Evolutionary conservation across 35 echinoderm and acorn worm species (phyloP).

Genomic region (Apostichopus parvimensis): DNA sequence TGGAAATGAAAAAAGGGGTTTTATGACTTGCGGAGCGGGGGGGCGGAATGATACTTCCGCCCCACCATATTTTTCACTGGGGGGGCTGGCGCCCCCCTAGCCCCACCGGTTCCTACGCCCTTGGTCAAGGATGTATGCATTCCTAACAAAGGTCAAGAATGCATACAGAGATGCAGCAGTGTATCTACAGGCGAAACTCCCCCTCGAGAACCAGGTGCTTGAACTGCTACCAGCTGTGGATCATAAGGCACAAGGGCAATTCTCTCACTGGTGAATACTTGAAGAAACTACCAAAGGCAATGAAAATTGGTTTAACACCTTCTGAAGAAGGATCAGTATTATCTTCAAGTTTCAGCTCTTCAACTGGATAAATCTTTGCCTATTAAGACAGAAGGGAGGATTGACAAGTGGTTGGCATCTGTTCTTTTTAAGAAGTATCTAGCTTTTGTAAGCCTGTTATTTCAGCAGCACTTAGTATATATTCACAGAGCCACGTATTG

Average conservation of each 20-base stretch:
- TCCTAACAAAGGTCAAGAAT: conserved; percentile 23
- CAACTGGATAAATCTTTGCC: conserved; percentile 37
- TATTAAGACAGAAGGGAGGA: background rate
- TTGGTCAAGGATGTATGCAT: conserved; percentile 24
- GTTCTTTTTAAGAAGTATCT: background rate
- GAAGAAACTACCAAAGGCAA: conserved; percentile 43
- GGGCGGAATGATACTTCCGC: no score
- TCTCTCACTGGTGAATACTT: background rate
- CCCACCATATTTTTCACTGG: no score
- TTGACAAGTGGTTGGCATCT: background rate
- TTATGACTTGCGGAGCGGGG: no score
- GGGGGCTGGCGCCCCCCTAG: no score
- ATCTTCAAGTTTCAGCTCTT: conserved; percentile 28
- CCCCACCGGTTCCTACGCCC: no score
- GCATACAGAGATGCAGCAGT: background rate
- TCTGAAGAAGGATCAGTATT: background rate
- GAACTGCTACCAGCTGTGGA: no score
- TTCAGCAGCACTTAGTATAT: conserved; percentile 13
- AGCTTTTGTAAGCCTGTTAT: background rate
- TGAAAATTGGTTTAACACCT: background rate
- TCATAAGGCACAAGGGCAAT: conserved; percentile 1
- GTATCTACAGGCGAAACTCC: no score
- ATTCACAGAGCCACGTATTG: conserved; percentile 61
- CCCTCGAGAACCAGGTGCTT: no score
- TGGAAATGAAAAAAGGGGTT: no score